phyloP scores from a whole-genome alignment of 2,888 invertebrate genomes.

The Netelia melanura region DNA sequence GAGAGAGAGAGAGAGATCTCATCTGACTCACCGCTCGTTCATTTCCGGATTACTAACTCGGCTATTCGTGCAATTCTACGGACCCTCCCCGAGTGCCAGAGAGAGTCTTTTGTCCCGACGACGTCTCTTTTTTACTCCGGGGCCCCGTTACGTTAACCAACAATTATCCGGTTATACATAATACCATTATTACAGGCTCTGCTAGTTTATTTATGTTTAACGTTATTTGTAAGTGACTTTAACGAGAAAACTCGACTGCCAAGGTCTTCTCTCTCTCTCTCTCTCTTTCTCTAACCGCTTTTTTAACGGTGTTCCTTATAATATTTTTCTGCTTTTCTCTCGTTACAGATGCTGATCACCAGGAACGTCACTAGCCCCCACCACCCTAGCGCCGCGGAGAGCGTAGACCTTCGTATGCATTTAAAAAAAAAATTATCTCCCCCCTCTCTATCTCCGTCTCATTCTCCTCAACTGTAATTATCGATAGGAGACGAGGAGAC shows the following conservation, averaged over 20 bases:
- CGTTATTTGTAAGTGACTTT: conserved; percentile 25
- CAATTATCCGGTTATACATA: conserved; percentile 45
- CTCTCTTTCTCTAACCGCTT: background rate
- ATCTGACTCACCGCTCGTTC: conserved; percentile 41
- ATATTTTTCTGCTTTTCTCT: conserved; percentile 58
- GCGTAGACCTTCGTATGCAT: conserved; percentile 66
- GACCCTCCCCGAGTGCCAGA: background rate
- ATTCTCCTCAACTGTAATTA: background rate
- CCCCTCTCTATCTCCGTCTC: conserved; percentile 30
- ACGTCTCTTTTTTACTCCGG: background rate
- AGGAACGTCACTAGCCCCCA: conserved; percentile 67
- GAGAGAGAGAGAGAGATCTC: background rate
- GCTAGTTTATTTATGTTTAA: conserved; percentile 34
- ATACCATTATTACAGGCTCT: conserved; percentile 20
- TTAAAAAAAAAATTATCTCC: background rate
- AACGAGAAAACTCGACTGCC: conserved; percentile 41
- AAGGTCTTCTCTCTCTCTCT: conserved; percentile 38
- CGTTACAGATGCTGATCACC: conserved; percentile 71
- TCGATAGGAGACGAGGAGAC: background rate
- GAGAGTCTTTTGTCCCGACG: background rate
- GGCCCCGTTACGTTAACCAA: background rate
- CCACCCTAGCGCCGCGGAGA: conserved; percentile 46
- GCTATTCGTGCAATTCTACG: conserved; percentile 35
- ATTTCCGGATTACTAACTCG: conserved; percentile 54
- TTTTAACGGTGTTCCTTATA: conserved; percentile 54